Base-by-base conservation (phyloP, 2,797 vertebrate genomes). In the Helostoma temminkii region DNA sequence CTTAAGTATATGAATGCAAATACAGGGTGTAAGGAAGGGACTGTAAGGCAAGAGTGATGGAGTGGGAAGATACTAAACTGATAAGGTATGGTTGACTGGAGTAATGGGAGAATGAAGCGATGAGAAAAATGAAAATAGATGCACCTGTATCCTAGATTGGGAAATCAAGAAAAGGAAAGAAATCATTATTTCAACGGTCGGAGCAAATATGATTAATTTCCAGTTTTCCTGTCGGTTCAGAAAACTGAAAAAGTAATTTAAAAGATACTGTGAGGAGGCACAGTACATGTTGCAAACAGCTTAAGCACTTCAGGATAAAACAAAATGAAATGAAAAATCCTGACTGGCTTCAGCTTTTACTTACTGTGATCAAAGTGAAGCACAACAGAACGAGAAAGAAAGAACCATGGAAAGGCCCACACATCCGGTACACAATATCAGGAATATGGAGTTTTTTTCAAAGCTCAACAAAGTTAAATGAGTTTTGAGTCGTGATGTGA, bases 1-100 rank as follows among this genome's bases (percentile, higher is more conserved):
- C 50, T 87, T 86, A 90, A 90, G 88, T 76, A 52, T 53, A 26
- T 56, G 54, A 74, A 84, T 81, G 78, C 47, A 85, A 79, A 85
- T 84, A 37, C 15, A 37, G 36, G 36, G 16, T 37, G 15, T 12
- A 37, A 37, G 36, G 36, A 37, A 37, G 32, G 32, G 36, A 15
- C 11, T 34, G 32, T 11, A 34, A 34, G 32, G 32, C 32, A 34
- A 6, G 32, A 34, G 32, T 34, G 32, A 12, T 34, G 32, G 9
- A 11, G 11, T n/a, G n/a, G n/a, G n/a, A n/a, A n/a, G n/a, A n/a
- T n/a, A n/a, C n/a, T n/a, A n/a, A n/a, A n/a, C n/a, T n/a, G n/a
- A n/a, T n/a, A n/a, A n/a, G n/a, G n/a, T n/a, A n/a, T n/a, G n/a
- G n/a, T n/a, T n/a, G n/a, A n/a, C n/a, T n/a, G n/a, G n/a, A n/a